phyloP scores from a whole-genome alignment of 2,113 vertebrate genomes.

The Thryonomys swinderianus region DNA sequence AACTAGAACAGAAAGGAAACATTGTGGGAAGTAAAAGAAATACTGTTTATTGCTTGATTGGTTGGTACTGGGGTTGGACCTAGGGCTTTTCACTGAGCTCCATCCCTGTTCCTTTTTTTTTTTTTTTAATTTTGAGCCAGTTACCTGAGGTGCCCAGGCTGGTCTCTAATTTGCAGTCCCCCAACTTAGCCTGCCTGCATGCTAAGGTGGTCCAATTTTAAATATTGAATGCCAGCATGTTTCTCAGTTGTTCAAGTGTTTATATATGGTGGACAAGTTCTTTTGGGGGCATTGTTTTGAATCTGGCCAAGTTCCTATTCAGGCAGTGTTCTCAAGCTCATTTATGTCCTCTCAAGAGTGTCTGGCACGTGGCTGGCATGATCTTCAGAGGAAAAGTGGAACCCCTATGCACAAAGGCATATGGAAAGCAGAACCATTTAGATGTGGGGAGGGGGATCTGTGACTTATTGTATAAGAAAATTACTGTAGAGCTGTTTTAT shows the following conservation, averaged over 20 bases:
- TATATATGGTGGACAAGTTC: slow-evolving; percentile 46
- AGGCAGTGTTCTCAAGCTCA: neutral
- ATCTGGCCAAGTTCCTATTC: neutral
- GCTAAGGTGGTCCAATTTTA: neutral
- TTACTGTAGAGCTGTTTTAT: neutral
- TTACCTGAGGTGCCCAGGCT: neutral
- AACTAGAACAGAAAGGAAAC: neutral
- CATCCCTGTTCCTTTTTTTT: neutral
- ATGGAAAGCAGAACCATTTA: neutral
- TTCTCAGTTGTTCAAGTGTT: neutral
- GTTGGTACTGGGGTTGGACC: neutral
- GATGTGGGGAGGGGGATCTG: neutral
- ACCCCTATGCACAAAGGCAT: neutral
- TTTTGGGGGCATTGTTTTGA: neutral
- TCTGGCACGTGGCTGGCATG: neutral
- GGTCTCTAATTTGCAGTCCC: neutral
- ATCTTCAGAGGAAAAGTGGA: neutral
- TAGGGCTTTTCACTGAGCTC: neutral
- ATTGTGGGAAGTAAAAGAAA: slow-evolving; percentile 2
- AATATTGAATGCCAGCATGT: neutral
- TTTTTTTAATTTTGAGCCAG: neutral
- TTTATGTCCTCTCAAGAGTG: neutral
- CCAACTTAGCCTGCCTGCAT: neutral
- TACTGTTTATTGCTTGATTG: neutral
- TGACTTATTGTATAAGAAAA: neutral